phyloP scores from a whole-genome alignment of 2,113 vertebrate genomes.

The Cinclus mexicanus region DNA sequence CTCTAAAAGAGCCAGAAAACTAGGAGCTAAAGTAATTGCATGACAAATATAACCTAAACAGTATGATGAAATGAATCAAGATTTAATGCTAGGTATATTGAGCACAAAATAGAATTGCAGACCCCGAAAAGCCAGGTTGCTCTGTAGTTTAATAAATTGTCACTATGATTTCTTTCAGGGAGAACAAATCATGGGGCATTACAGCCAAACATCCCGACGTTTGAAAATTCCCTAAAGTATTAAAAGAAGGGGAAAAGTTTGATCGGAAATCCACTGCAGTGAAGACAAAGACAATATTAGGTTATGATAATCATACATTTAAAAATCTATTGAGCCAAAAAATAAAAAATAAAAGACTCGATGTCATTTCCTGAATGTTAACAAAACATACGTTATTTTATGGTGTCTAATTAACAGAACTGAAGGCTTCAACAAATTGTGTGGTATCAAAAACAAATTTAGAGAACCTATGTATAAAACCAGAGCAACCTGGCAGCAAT shows the following conservation, averaged over 20 bases:
- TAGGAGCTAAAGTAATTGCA: slow-evolving; percentile 90
- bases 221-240: slow-evolving; percentile 99
- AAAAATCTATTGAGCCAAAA: slow-evolving; percentile 85
- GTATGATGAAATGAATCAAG: slow-evolving; percentile 81
- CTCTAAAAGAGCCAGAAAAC: slow-evolving; percentile 74
- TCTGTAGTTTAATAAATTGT: slow-evolving; percentile 99
- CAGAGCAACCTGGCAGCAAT: slow-evolving; percentile 81
- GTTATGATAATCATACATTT: slow-evolving; percentile 91
- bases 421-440: slow-evolving; percentile 72
- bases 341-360: slow-evolving; percentile 77
- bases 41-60: slow-evolving; percentile 87
- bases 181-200: slow-evolving; percentile 99
- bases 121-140: slow-evolving; percentile 97
- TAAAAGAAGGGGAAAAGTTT: slow-evolving; percentile 99
- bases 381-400: slow-evolving; percentile 76
- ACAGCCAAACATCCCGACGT: slow-evolving; percentile 99
- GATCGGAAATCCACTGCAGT: slow-evolving; percentile 99
- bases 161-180: slow-evolving; percentile 99
- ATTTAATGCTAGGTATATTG: slow-evolving; percentile 82
- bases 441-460: slow-evolving; percentile 70
- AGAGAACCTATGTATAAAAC: slow-evolving; percentile 76
- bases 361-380: slow-evolving; percentile 86
- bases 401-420: slow-evolving; percentile 72
- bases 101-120: slow-evolving; percentile 87
- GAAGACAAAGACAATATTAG: slow-evolving; percentile 99